These are phyloP conservation scores for Antheraea mylitta DNA, from an alignment of 1,140 invertebrate genomes.

Conservation along the genomic window DNA sequence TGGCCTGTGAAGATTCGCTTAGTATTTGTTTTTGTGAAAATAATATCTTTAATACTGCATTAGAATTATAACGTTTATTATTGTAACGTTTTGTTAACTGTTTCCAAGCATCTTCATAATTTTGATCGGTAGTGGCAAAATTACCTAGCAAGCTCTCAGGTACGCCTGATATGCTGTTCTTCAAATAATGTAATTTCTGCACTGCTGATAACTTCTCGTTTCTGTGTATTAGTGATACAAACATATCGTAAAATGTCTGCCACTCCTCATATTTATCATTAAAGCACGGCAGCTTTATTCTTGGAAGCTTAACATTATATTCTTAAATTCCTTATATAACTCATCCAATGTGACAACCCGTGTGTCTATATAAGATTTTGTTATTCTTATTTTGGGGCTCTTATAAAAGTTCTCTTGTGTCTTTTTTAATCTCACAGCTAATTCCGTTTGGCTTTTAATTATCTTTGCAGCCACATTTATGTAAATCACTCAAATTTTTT, in stretches of 20 bases:
- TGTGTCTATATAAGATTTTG: no score
- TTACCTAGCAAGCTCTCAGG: background rate
- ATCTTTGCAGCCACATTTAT: no score
- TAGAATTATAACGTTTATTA: background rate
- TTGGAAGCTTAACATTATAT: background rate
- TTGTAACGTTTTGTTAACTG: background rate
- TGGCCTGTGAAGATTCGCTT: background rate
- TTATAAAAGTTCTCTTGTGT: no score
- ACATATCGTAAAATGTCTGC: background rate
- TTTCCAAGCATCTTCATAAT: background rate
- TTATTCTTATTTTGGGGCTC: no score
- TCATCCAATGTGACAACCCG: no score
- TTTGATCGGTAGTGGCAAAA: background rate
- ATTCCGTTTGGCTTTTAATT: no score
- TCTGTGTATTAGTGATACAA: background rate
- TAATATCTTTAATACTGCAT: conserved; percentile 15
- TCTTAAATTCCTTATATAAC: no score
- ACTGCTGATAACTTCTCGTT: background rate
- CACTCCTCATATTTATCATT: background rate
- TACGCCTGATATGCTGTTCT: background rate
- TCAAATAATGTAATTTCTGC: conserved; percentile 7
- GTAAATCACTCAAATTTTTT: no score
- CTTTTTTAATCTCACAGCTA: no score
- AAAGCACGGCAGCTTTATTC: background rate
- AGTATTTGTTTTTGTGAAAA: conserved; percentile 14